Base-by-base conservation (phyloP, 2,113 vertebrate species). In the Halichoeres trimaculatus region DNA sequence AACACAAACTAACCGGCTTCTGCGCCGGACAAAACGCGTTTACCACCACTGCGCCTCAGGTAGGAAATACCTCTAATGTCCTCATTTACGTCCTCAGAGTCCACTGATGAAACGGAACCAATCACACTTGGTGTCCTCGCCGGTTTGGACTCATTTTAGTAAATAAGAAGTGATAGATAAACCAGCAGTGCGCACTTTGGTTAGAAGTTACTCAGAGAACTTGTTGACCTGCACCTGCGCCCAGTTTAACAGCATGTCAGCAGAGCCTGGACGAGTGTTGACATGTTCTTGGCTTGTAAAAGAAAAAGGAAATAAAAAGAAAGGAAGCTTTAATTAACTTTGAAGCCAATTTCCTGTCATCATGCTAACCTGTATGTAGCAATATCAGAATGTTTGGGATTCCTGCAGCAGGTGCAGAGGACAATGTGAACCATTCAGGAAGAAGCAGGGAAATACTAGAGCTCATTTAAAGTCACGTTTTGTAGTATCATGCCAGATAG, bases 361-460 rank as follows among this genome's bases (percentile, higher is more conserved):
- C 67, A 30, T 24, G 0, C 9, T 1, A 11, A 14, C 0, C 10
- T 38, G 75, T 66, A 70, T 86, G 73, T 61, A 74, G 22, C 41
- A 3, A 66, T n/a, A 67, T 65, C 38, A 16, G 62, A 41, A 83
- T 84, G 23, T 64, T 73, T 84, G 76, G 65, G 55, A 91, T 85
- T 85, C 84, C 88, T 43, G 41, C 20, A 47, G 36, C 89, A 81
- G 86, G 82, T 88, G 84, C 76, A 82, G 40, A 11, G 53, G 24
- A 84, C 80, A 88, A 50, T 76, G 64, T 8, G 23, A 58, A 63
- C 74, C 75, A 74, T 80, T 76, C 63, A 85, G 38, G n/a, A 45
- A 35, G 52, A 8, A 13, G 60, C 14, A 45, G 5, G 30, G n/a
- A 23, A 19, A 65, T 10, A 23, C 19, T 16, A 53, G 3, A n/a